These are phyloP conservation scores for Trilocha varians DNA, from an alignment of 2,888 invertebrate species.

Conservation along the genomic window DNA sequence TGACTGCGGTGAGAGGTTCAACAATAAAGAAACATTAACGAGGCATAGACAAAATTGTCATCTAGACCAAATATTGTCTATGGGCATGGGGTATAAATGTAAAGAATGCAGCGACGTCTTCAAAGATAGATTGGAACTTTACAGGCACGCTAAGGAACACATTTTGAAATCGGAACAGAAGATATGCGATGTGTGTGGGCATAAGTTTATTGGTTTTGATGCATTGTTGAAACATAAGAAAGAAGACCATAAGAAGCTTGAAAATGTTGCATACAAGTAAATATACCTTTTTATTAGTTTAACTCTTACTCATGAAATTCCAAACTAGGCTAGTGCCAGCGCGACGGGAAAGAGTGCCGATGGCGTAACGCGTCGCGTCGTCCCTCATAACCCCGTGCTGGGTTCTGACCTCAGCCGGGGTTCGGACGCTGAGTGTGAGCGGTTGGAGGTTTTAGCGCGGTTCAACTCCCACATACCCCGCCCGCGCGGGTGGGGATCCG, in stretches of 20 bases:
- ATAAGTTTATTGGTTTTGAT: conserved; percentile 38
- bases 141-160: conserved; percentile 53
- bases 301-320: too few species aligned
- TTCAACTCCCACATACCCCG: too few species aligned
- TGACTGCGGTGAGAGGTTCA: conserved; percentile 45
- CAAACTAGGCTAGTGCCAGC: too few species aligned
- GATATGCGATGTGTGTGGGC: conserved; percentile 54
- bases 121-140: conserved; percentile 45
- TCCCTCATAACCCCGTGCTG: too few species aligned
- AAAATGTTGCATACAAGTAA: conserved; percentile 41
- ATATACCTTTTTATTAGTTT: conserved; percentile 4
- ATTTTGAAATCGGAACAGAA: conserved; percentile 38
- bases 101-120: conserved; percentile 53
- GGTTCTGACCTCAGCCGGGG: too few species aligned
- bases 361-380: too few species aligned
- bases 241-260: conserved; percentile 35
- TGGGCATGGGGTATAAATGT: conserved; percentile 48
- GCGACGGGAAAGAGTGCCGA: too few species aligned
- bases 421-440: too few species aligned
- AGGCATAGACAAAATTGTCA: conserved; percentile 47
- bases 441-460: too few species aligned
- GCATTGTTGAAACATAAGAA: conserved; percentile 42
- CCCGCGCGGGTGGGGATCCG: too few species aligned
- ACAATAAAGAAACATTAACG: conserved; percentile 33
- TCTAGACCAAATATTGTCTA: conserved; percentile 33